A percentile compares a stretch with the other conserved stretches of the same genome.
These are phyloP conservation scores for Philopotamus ludificatus DNA, from an alignment of 1,140 invertebrate genomes.

Conservation along the genomic window DNA sequence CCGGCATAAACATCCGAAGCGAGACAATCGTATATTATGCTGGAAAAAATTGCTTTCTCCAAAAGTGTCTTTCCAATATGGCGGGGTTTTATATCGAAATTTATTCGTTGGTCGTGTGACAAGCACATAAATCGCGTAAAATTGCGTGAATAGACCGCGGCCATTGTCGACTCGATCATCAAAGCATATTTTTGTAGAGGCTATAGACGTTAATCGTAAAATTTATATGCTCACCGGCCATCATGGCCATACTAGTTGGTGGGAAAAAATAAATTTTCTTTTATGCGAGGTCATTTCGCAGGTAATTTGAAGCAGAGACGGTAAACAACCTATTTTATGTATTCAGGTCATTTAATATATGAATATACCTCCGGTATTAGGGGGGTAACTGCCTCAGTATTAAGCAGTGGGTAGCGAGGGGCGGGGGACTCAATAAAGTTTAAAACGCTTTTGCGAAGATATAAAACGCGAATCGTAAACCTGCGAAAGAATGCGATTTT, in stretches of 20 bases:
- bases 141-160: no score
- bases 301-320: conserved; percentile 18
- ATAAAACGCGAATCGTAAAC: background rate
- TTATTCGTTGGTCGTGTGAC: no score
- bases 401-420: background rate
- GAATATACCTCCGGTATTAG: conserved; percentile 1
- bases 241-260: background rate
- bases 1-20: no score
- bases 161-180: no score
- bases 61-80: no score
- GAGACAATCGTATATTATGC: no score
- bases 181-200: no score
- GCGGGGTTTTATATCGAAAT: no score
- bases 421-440: conserved; percentile 9
- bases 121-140: no score
- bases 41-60: no score
- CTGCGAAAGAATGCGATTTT: background rate
- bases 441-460: conserved; percentile 11
- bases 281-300: conserved; percentile 16
- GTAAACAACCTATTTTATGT: conserved; percentile 27
- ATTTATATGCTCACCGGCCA: background rate
- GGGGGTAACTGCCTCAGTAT: no score
- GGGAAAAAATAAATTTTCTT: conserved; percentile 20
- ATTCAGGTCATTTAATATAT: conserved; percentile 26
- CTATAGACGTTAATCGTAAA: background rate